Base-by-base conservation (phyloP, 2,797 vertebrate species). In the Heterohyrax brucei region DNA sequence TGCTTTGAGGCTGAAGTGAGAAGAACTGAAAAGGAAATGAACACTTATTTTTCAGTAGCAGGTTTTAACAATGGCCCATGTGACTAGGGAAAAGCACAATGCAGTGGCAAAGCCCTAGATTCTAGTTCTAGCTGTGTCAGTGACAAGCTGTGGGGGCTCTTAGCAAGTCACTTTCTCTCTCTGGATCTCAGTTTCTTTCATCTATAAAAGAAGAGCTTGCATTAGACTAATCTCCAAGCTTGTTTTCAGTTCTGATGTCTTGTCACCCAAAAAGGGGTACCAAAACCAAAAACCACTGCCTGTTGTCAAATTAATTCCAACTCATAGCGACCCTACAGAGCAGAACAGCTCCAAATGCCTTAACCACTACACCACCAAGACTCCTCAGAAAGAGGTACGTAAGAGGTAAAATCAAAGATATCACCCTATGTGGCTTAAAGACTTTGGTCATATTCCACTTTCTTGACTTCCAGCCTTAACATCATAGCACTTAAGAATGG, bases 81-180 rank as follows among this genome's bases (percentile, higher is more conserved):
- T 73, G 94, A 84, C 4, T 2, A 46, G 83, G 59, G 19, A 46
- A 73, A 83, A 33, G 53, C 77, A 26, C 50, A 18, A 5, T 0
- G 18, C 68, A 14, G 56, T 3, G n/a, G 50, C 82, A 46, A 13
- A 83, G 75, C 24, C 70, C 80, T 24, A 10, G 80, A 39, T 61
- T 83, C 75, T 0, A 18, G 39, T 68, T 70, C 53, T n/a, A 70
- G 85, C 64, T 56, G 12, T 4, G 7, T 50, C 13, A 2, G 78
- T 48, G 56, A 66, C 68, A 62, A 75, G 66, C 24, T 39, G 28
- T 62, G 33, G 48, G 84, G 19, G 33, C 80, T 85, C 48, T 10
- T 70, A 64, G 90, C 79, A 70, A 93, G 62, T 78, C 48, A 28
- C 22, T 85, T 91, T 79, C 82, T 95, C 83, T 68, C 73, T 59